These are phyloP conservation scores for Hydractinia symbiolongicarpus DNA, from an alignment of 30 jellyfish, hydroid and myxozoan species.

Conservation along the genomic window DNA sequence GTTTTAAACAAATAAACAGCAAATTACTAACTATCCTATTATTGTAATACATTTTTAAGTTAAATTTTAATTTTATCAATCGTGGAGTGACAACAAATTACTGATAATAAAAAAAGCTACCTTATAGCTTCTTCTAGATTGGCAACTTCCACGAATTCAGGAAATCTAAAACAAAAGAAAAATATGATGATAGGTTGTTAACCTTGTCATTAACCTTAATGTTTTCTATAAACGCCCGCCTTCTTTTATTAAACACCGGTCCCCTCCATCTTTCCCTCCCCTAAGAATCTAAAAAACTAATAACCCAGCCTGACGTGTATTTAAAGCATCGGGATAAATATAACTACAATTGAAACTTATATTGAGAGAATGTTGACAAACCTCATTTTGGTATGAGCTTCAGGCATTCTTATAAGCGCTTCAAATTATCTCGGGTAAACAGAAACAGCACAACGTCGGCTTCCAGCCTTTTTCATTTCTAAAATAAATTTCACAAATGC, in stretches of 20 bases:
- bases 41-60: background rate
- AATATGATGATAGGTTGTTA: too few species aligned
- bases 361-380: conserved; percentile 8
- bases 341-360: background rate
- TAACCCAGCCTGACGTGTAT: too few species aligned
- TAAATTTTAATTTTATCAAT: too few species aligned
- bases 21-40: too few species aligned
- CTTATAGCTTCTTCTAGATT: conserved; percentile 99
- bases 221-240: too few species aligned
- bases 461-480: conserved; percentile 99
- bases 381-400: conserved; percentile 99
- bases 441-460: conserved; percentile 96
- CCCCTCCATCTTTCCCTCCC: too few species aligned
- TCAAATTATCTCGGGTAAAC: conserved; percentile 99
- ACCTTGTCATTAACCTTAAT: too few species aligned
- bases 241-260: too few species aligned
- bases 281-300: too few species aligned
- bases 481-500: background rate
- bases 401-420: conserved; percentile 89
- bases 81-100: too few species aligned
- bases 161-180: conserved; percentile 46
- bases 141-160: conserved; percentile 81
- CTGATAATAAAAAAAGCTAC: conserved; percentile 3
- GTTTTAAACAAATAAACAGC: too few species aligned
- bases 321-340: too few species aligned